These are phyloP conservation scores for Nibea coibor DNA, from an alignment of 2,113 vertebrate species.

Conservation along the genomic window DNA sequence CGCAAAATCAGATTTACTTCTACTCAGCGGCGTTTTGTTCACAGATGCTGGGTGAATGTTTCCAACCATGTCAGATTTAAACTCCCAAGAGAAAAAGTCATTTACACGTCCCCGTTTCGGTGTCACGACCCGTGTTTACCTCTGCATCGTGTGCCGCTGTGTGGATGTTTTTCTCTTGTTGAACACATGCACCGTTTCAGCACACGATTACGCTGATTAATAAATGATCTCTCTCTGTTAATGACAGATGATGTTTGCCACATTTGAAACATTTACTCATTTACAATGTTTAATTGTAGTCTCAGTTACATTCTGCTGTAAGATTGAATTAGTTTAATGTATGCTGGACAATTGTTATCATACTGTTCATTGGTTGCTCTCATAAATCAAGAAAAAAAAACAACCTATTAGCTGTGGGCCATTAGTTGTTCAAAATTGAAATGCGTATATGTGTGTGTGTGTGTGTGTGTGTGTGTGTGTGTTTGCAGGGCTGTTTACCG, in stretches of 20 bases:
- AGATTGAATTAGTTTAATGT: constrained; percentile 47
- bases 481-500: constrained; percentile 4
- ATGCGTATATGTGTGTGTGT: background rate
- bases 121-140: constrained; percentile 3
- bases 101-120: constrained; percentile 5
- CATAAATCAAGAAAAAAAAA: constrained; percentile 28
- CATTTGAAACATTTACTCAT: constrained; percentile 34
- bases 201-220: background rate
- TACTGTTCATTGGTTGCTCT: constrained; percentile 24
- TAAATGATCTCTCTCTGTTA: background rate
- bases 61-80: background rate
- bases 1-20: constrained; percentile 23
- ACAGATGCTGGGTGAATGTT: constrained; percentile 4
- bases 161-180: background rate
- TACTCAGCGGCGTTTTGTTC: constrained; percentile 22
- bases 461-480: constrained; percentile 1
- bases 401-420: constrained; percentile 51
- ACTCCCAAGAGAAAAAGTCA: background rate
- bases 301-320: constrained; percentile 8
- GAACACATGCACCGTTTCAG: background rate
- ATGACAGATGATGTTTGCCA: constrained; percentile 16
- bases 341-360: constrained; percentile 20
- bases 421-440: constrained; percentile 43
- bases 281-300: constrained; percentile 37
- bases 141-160: background rate